Percentiles rank a stretch among this genome's conserved stretches.
Conservation (phyloP, 2,888 invertebrate species). For the Oeneis ivallda region DNA sequence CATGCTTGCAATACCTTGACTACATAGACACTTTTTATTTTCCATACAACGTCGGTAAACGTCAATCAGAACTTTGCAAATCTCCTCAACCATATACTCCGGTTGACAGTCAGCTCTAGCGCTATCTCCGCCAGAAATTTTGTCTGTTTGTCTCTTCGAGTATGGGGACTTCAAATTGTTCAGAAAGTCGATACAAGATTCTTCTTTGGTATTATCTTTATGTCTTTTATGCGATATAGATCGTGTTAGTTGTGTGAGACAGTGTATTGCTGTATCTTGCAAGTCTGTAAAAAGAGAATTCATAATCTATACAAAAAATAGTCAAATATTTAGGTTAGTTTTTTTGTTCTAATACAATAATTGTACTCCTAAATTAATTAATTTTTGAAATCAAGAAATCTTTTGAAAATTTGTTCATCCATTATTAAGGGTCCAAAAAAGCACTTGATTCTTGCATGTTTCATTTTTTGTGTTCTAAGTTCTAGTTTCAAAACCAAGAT, state of each 20-base stretch:
- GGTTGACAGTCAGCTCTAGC: conserved; percentile 60
- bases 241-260: conserved; percentile 59
- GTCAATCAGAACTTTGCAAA: conserved; percentile 59
- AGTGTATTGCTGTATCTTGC: conserved; percentile 61
- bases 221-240: conserved; percentile 53
- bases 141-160: conserved; percentile 38
- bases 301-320: background rate
- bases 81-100: conserved; percentile 64
- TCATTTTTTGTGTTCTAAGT: too few species aligned
- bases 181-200: conserved; percentile 52
- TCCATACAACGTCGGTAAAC: conserved; percentile 57
- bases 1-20: conserved; percentile 64
- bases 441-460: too few species aligned
- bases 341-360: too few species aligned
- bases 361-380: too few species aligned
- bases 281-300: conserved; percentile 57
- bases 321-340: too few species aligned
- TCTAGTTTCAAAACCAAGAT: too few species aligned
- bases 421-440: too few species aligned
- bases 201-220: conserved; percentile 51
- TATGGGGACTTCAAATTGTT: conserved; percentile 58
- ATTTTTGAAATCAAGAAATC: too few species aligned
- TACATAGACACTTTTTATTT: conserved; percentile 51
- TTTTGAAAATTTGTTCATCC: too few species aligned
- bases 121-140: conserved; percentile 48